phyloP scores from a whole-genome alignment of 2,888 invertebrate genomes.

The Bugulina stolonifera region DNA sequence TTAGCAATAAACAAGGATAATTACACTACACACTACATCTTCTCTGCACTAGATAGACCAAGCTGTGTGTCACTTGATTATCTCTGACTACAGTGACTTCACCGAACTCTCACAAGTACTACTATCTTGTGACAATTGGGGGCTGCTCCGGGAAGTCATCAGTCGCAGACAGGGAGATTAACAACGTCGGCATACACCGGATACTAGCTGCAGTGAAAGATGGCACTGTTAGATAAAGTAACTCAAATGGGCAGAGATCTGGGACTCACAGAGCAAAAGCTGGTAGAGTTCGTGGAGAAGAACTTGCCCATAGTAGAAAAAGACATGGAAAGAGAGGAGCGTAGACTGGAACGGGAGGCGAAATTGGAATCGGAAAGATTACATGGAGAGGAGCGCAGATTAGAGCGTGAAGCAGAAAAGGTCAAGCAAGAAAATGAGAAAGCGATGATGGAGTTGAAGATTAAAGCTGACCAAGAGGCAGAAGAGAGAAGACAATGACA shows the following conservation, averaged over 20 bases:
- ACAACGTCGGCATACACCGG: not conserved
- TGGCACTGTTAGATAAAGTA: conserved; percentile 3
- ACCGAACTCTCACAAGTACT: not conserved
- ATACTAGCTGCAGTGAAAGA: not conserved
- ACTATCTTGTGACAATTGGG: not conserved
- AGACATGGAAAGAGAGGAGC: not conserved
- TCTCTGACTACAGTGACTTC: not conserved
- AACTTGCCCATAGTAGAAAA: conserved; percentile 12
- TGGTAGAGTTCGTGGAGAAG: conserved; percentile 13
- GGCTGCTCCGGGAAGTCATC: not conserved
- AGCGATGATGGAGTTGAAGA: not conserved
- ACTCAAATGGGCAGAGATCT: conserved; percentile 16
- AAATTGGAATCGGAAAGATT: not conserved
- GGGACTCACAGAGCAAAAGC: not conserved
- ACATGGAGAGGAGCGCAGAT: not conserved
- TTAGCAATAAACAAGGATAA: too few relatives aligned
- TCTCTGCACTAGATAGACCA: not conserved
- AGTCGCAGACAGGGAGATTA: too few relatives aligned
- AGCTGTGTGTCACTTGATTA: not conserved
- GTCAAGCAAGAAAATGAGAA: not conserved
- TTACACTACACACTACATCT: too few relatives aligned
- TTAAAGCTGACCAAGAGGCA: not conserved
- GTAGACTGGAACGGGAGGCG: conserved; percentile 8
- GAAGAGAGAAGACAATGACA: conserved; percentile 7
- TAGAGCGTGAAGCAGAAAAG: not conserved